phyloP scores from a whole-genome alignment of 2,888 invertebrate genomes.

The Hedya salicella region DNA sequence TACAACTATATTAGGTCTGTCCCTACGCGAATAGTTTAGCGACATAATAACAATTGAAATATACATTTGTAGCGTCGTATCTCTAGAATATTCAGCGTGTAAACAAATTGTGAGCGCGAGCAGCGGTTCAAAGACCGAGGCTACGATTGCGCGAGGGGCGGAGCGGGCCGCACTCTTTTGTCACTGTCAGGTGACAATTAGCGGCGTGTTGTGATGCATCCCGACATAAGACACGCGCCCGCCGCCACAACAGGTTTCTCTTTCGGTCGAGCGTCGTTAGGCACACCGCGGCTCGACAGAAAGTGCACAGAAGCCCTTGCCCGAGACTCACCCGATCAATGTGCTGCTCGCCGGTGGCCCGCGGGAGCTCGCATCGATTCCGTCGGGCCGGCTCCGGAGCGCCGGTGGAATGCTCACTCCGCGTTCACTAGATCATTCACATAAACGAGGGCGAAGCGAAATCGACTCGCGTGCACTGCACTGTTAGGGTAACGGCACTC shows the following conservation, averaged over 20 bases:
- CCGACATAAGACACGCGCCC: conserved; percentile 39
- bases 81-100: conserved; percentile 60
- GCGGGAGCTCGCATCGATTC: conserved; percentile 70
- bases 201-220: conserved; percentile 45
- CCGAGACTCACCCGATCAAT: conserved; percentile 77
- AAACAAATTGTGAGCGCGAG: conserved; percentile 61
- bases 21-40: neutral
- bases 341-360: conserved; percentile 70
- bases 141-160: conserved; percentile 53
- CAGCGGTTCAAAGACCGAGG: conserved; percentile 73
- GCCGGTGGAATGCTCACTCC: conserved; percentile 65
- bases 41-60: conserved; percentile 16
- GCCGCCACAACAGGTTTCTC: conserved; percentile 53
- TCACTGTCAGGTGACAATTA: conserved; percentile 49
- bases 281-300: conserved; percentile 45
- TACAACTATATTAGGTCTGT: neutral
- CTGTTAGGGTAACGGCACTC: conserved; percentile 55
- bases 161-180: conserved; percentile 47
- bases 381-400: conserved; percentile 56
- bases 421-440: conserved; percentile 63
- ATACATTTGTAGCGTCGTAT: conserved; percentile 33
- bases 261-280: conserved; percentile 44
- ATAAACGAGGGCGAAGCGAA: conserved; percentile 75
- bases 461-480: conserved; percentile 64
- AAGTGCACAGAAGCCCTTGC: conserved; percentile 50